Conservation (phyloP, 2,113 vertebrate species). For the Myrmecobius fasciatus region DNA sequence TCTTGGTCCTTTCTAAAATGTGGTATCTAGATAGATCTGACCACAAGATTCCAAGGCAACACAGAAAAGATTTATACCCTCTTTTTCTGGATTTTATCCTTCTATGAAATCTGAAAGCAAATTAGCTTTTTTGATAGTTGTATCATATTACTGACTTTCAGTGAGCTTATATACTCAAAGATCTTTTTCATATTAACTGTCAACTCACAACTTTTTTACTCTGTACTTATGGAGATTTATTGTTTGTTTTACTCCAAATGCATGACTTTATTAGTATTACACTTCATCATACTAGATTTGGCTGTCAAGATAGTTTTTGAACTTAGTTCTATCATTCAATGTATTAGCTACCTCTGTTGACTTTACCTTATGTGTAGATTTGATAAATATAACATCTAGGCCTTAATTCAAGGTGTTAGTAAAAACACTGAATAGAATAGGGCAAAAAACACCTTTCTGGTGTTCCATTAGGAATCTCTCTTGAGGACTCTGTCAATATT, state of each 20-base stretch:
- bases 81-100: background rate
- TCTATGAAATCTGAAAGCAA: background rate
- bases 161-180: background rate
- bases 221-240: too few species aligned
- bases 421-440: background rate
- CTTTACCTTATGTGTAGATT: background rate
- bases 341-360: too few species aligned
- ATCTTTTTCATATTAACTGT: too few species aligned
- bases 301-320: too few species aligned
- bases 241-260: too few species aligned
- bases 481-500: background rate
- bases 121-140: background rate
- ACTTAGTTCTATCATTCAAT: too few species aligned
- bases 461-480: background rate
- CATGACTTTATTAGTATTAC: too few species aligned
- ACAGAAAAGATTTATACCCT: background rate
- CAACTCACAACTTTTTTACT: too few species aligned
- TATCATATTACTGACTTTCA: background rate
- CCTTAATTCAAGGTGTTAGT: background rate
- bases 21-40: background rate
- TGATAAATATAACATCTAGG: background rate
- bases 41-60: background rate
- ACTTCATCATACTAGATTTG: too few species aligned
- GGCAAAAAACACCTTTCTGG: background rate
- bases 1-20: background rate